Evolutionary conservation across 2,797 vertebrate genomes (phyloP).

Genomic region (Micromesistius poutassou): DNA sequence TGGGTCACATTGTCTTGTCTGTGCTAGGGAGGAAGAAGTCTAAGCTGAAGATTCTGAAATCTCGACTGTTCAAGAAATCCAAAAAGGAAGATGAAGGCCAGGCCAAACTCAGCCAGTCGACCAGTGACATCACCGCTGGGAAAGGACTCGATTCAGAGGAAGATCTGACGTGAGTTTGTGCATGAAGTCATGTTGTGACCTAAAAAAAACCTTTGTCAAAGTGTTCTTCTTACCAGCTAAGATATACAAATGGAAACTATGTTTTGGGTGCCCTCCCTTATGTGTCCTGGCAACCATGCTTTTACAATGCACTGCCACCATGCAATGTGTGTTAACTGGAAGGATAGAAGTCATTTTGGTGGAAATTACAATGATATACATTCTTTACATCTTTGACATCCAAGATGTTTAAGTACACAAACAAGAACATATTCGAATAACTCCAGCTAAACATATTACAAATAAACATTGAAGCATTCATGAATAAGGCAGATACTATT

Average conservation of each 20-base stretch:
- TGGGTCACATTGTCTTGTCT: conserved; percentile 6
- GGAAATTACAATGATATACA: not conserved
- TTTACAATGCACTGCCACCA: not conserved
- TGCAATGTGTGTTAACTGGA: not conserved
- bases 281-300: not conserved
- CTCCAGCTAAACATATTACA: not conserved
- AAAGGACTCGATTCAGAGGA: conserved; percentile 78
- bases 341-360: not conserved
- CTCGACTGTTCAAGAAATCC: conserved; percentile 79
- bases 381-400: not conserved
- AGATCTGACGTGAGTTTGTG: conserved; percentile 68
- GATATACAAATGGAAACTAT: not conserved
- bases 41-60: conserved; percentile 82
- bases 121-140: conserved; percentile 72
- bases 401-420: not conserved
- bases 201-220: not conserved
- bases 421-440: not conserved
- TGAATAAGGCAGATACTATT: not conserved
- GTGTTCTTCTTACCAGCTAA: not conserved
- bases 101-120: conserved; percentile 81
- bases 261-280: not conserved
- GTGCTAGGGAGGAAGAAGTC: conserved; percentile 83
- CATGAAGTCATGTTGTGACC: not conserved
- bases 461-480: not conserved
- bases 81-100: conserved; percentile 73